Base-by-base conservation (phyloP, 2,888 invertebrate species). In the Serripes groenlandicus region DNA sequence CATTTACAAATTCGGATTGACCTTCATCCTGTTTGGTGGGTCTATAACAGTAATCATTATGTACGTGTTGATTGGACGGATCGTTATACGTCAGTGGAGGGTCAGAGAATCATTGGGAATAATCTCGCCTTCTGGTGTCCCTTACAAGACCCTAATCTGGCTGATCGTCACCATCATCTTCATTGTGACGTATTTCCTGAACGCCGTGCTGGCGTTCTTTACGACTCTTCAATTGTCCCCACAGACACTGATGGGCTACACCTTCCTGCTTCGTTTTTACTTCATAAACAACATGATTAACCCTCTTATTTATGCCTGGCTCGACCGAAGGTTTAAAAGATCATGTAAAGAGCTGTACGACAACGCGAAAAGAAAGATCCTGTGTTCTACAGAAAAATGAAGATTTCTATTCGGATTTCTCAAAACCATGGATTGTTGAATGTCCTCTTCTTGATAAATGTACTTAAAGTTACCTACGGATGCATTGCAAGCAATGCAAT, bases 61-160 rank as follows among this genome's bases (percentile, higher is more conserved):
- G 77, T 84, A 84, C 34, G 42, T 66, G 9, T 30, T 80, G 35
- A 84, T 84, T 2, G 62, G 72, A 35, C 42, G 70, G 21, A 75
- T 74, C 0, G 75, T 84, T 58, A 49, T 78, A 1, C 68, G 56
- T 26, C 80, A 84, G 23, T 81, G 71, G 72, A 42, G 75, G 21
- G 35, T 52, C 15, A 37, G 78, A n/a, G 56, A 62, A 26, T 18
- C 75, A 0, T 54, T 58, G 0, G 42, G 52, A 3, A 71, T 56
- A 3, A 26, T 78, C 26, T 28, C 58, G 7, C 42, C 42, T 18
- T 28, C 60, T 0, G 75, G 78, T 4, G 64, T 83, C 49, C 83
- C 83, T 0, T 83, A 83, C 34, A 83, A 85, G 52, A 85, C 85
- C 4, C 52, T 78, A 37, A 85, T 85, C 75, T 85, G 85, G 85